Evolutionary conservation across 2,113 vertebrate genomes (phyloP).

Genomic region (Gymnarchus niloticus): DNA sequence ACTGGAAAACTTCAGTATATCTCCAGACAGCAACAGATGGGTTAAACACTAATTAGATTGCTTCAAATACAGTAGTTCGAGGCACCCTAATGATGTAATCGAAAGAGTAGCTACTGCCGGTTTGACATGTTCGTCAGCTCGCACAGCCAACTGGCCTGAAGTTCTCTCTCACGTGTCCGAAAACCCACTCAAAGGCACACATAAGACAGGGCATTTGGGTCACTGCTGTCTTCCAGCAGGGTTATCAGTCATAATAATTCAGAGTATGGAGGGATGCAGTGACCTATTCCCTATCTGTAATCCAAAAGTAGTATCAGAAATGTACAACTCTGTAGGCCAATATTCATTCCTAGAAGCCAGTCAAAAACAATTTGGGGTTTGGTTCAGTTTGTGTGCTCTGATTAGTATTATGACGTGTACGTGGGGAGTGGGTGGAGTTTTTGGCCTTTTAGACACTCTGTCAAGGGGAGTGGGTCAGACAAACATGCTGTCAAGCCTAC

Average conservation of each 20-base stretch:
- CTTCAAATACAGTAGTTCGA: neutral
- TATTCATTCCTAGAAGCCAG: conserved; percentile 3
- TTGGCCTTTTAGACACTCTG: neutral
- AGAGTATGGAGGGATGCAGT: neutral
- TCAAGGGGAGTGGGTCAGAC: neutral
- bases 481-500: neutral
- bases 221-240: neutral
- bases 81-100: neutral
- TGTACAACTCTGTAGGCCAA: neutral
- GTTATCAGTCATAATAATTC: neutral
- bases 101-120: neutral
- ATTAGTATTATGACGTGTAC: neutral
- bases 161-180: neutral
- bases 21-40: neutral
- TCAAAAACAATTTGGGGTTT: neutral
- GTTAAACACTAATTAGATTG: neutral
- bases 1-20: too few species aligned
- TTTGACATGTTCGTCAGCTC: neutral
- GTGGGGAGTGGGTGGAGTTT: neutral
- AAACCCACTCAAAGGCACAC: neutral
- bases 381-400: neutral
- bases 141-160: neutral
- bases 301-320: neutral
- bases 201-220: neutral
- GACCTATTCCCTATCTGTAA: neutral